Conservation (phyloP, 2,888 invertebrate genomes). For the Endomychus coccineus region DNA sequence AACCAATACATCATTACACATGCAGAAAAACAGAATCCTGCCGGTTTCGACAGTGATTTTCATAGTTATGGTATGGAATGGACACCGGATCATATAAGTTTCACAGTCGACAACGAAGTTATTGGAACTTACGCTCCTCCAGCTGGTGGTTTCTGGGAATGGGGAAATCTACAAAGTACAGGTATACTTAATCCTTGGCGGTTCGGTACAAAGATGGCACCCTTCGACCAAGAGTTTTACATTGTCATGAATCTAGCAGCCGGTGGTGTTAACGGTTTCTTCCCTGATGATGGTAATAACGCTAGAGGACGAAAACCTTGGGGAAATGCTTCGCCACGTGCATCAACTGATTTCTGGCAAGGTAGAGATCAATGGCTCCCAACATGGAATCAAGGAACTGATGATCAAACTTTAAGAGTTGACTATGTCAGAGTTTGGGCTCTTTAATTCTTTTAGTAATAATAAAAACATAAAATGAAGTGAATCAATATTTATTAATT, state of each 20-base stretch:
- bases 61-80: conserved; percentile 61
- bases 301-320: conserved; percentile 53
- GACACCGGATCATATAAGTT: conserved; percentile 50
- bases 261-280: conserved; percentile 58
- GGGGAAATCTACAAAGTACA: conserved; percentile 49
- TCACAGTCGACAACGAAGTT: conserved; percentile 49
- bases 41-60: conserved; percentile 51
- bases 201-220: conserved; percentile 49
- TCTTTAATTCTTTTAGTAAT: too few relatives aligned
- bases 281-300: conserved; percentile 53
- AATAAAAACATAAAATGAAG: too few relatives aligned
- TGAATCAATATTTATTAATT: too few relatives aligned
- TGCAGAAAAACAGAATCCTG: conserved; percentile 36
- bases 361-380: conserved; percentile 49
- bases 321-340: conserved; percentile 43
- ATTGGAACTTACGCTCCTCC: conserved; percentile 48
- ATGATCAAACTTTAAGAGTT: conserved; percentile 55
- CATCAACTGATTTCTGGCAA: conserved; percentile 58
- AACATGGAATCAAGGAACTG: conserved; percentile 49
- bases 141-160: conserved; percentile 58
- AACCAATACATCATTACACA: conserved; percentile 51
- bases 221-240: conserved; percentile 59
- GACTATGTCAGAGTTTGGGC: conserved; percentile 61
- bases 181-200: conserved; percentile 52
- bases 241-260: conserved; percentile 59